These are phyloP conservation scores for Papilio aristodemus DNA, from an alignment of 1,140 invertebrate species.

Conservation along the genomic window DNA sequence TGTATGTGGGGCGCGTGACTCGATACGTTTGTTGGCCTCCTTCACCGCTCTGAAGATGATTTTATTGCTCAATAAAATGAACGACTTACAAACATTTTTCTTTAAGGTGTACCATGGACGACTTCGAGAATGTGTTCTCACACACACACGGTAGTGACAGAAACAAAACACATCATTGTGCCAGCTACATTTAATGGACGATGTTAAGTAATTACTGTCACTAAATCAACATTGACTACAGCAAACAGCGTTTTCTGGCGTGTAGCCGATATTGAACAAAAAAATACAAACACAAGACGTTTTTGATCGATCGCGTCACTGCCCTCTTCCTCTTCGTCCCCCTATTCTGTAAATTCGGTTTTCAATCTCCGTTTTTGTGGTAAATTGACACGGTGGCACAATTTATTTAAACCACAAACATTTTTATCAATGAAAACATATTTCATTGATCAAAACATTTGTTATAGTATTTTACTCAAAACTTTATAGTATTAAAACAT, in stretches of 20 bases:
- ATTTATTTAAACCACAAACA: not conserved
- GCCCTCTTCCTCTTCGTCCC: too few relatives aligned
- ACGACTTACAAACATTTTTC: slow-evolving; percentile 18
- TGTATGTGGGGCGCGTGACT: slow-evolving; percentile 13
- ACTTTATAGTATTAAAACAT: too few relatives aligned
- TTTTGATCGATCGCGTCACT: too few relatives aligned
- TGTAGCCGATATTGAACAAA: too few relatives aligned
- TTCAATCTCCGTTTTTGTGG: not conserved
- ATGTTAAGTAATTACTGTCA: not conserved
- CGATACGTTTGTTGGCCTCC: not conserved
- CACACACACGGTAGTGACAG: not conserved
- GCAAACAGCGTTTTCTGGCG: too few relatives aligned
- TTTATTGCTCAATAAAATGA: slow-evolving; percentile 21
- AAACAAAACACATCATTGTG: slow-evolving; percentile 10
- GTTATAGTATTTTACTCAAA: too few relatives aligned
- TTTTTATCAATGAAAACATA: slow-evolving; percentile 5
- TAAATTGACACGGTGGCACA: not conserved
- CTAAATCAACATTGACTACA: too few relatives aligned
- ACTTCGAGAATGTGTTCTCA: slow-evolving; percentile 1
- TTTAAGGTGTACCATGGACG: slow-evolving; percentile 13
- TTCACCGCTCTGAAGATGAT: not conserved
- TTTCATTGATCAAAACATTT: not conserved
- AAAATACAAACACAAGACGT: too few relatives aligned
- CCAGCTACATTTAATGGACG: not conserved
- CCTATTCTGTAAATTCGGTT: too few relatives aligned